Base-by-base conservation (phyloP, 2,797 vertebrate genomes). In the Hozukius guyotensis region DNA sequence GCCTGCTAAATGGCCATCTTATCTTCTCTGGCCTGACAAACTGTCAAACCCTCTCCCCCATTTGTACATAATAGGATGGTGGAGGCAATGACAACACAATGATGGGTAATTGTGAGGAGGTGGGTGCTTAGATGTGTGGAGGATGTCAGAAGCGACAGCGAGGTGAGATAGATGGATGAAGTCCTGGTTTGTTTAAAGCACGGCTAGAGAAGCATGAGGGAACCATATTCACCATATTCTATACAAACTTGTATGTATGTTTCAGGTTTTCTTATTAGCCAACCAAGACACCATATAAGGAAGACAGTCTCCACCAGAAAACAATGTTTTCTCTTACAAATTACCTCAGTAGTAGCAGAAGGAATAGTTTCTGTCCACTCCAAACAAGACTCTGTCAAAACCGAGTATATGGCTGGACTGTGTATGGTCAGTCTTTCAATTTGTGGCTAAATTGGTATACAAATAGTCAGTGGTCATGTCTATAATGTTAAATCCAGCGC, bases 1-100 rank as follows among this genome's bases (percentile, higher is more conserved):
- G 53, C 76, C 82, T 87, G 81, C 85, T 92, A 91, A 94, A 92
- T 88, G 88, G 89, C 87, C 81, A 80, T 93, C 90, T 92, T 91
- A 93, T 93, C 93, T 89, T 67, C 77, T 82, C 66, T 16, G 56
- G 78, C 72, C 88, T 91, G 92, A 91, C 92, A 93, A 88, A 84
- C 88, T 91, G 92, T 94, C 92, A 93, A 75, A 72, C 74, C 72
- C 73, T 81, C 75, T 82, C 78, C 68, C 9, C 84, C 77, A 83
- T 90, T 93, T 82, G 82, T 82, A 86, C 80, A 84, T 91, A 90
- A 93, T 90, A 83, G 84, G 86, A 77, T n/a, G 72, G 82, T 57
- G 67, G 83, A 85, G 78, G 78, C 85, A 80, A 77, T 89, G 93
- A 93, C 90, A 94, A 87, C 82, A 86, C 90, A 89, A 93, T 93